Evolutionary conservation across 2,113 vertebrate genomes (phyloP).

Genomic region (Oryzias celebensis): DNA sequence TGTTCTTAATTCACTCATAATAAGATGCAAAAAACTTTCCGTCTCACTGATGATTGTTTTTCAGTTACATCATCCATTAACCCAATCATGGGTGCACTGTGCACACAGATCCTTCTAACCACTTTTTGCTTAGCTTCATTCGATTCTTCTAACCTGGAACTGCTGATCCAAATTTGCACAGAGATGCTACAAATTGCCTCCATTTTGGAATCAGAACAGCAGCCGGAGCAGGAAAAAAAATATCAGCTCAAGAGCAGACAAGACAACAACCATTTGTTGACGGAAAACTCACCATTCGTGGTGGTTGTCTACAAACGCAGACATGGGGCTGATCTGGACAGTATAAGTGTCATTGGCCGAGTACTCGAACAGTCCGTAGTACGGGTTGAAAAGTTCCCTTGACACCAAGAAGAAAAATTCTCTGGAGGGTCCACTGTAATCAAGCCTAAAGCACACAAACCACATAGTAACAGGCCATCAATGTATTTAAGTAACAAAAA

Average conservation of each 20-base stretch:
- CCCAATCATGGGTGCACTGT: conserved; percentile 4
- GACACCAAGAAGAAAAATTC: conserved; percentile 99
- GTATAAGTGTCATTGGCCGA: conserved; percentile 99
- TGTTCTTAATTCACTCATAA: not conserved
- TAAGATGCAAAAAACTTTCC: not conserved
- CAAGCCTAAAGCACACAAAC: conserved; percentile 79
- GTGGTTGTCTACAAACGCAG: conserved; percentile 98
- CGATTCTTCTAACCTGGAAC: conserved; percentile 11
- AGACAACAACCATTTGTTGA: not conserved
- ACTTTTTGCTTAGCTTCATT: conserved; percentile 3
- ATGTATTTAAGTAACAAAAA: not conserved
- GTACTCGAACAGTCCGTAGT: conserved; percentile 98
- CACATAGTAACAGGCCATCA: not conserved
- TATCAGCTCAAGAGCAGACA: conserved; percentile 1
- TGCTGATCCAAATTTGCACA: conserved; percentile 38
- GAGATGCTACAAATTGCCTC: conserved; percentile 28
- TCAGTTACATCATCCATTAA: not conserved
- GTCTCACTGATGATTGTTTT: not conserved
- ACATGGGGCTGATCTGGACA: conserved; percentile 99
- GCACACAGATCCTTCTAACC: conserved; percentile 3
- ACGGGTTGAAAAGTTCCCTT: conserved; percentile 97
- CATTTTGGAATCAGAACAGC: conserved; percentile 29
- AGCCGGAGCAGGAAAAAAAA: conserved; percentile 2
- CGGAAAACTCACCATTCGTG: conserved; percentile 89
- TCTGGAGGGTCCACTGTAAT: conserved; percentile 97